Conservation (phyloP, 2,797 vertebrate genomes). For the Hyperoplus lanceolatus region DNA sequence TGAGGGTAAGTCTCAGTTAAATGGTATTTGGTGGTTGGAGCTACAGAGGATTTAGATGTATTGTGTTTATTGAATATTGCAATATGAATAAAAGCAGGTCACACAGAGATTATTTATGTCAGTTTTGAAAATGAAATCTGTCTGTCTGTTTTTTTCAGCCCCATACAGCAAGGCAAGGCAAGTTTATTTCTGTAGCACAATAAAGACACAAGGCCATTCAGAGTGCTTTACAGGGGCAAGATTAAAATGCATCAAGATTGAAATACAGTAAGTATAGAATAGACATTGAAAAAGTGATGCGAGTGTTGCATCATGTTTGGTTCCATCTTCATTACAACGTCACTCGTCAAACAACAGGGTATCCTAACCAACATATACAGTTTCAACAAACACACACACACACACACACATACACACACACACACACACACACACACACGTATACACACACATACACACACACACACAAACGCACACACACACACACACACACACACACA, state of each 20-base stretch:
- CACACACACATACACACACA: conserved; percentile 18
- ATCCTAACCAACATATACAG: conserved; percentile 30
- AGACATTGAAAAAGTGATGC: too few relatives aligned
- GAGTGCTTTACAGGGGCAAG: too few relatives aligned
- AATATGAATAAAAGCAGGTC: neutral
- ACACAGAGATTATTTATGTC: neutral
- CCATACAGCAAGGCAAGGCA: too few relatives aligned
- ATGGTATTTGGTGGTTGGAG: neutral
- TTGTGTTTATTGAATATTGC: neutral
- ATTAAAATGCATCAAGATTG: too few relatives aligned
- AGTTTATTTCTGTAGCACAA: too few relatives aligned
- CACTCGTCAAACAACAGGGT: conserved; percentile 28
- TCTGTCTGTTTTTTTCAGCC: neutral
- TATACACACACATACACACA: too few relatives aligned
- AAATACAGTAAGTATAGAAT: too few relatives aligned
- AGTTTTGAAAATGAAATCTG: neutral
- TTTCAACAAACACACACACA: conserved; percentile 40
- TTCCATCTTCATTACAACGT: conserved; percentile 29
- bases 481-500: too few relatives aligned
- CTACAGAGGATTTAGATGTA: neutral
- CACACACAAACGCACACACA: too few relatives aligned
- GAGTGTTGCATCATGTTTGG: neutral
- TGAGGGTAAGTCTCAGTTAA: too few relatives aligned
- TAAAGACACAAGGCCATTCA: too few relatives aligned
- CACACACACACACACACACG: conserved; percentile 12